These are phyloP conservation scores for Tetropium fuscum DNA, from an alignment of 2,888 invertebrate genomes.

Conservation along the genomic window DNA sequence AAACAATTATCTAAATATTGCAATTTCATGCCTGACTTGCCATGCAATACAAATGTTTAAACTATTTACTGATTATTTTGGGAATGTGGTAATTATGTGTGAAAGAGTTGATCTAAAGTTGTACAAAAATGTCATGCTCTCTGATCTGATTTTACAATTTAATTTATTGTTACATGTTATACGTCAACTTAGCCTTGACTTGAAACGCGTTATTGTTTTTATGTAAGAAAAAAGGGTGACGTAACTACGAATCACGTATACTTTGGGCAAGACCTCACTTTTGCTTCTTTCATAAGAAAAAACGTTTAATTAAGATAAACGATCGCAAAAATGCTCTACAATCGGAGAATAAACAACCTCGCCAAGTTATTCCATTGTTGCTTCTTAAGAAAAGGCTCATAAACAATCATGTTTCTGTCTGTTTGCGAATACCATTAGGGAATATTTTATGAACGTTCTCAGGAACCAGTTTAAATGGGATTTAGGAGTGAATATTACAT, in stretches of 20 bases:
- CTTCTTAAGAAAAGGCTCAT: slow-evolving; percentile 1
- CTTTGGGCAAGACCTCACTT: slow-evolving; percentile 12
- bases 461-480: too few relatives aligned
- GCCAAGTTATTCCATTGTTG: slow-evolving; percentile 13
- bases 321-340: slow-evolving; percentile 14
- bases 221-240: slow-evolving; percentile 18
- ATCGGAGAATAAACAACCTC: slow-evolving; percentile 20
- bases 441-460: background rate
- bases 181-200: slow-evolving; percentile 10
- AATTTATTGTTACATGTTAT: slow-evolving; percentile 14
- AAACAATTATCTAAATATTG: too few relatives aligned
- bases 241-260: background rate
- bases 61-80: too few relatives aligned
- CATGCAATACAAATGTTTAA: too few relatives aligned
- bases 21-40: too few relatives aligned
- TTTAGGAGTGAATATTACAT: too few relatives aligned
- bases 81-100: background rate
- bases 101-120: background rate
- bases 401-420: background rate
- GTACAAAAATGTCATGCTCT: background rate
- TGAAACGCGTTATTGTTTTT: slow-evolving; percentile 9
- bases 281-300: slow-evolving; percentile 21
- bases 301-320: slow-evolving; percentile 30
- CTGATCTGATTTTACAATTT: background rate
- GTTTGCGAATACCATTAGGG: background rate